A percentile compares a stretch with the other conserved stretches of the same genome.
These are phyloP conservation scores for Pteruthius melanotis DNA, from an alignment of 2,113 vertebrate species.

Conservation along the genomic window DNA sequence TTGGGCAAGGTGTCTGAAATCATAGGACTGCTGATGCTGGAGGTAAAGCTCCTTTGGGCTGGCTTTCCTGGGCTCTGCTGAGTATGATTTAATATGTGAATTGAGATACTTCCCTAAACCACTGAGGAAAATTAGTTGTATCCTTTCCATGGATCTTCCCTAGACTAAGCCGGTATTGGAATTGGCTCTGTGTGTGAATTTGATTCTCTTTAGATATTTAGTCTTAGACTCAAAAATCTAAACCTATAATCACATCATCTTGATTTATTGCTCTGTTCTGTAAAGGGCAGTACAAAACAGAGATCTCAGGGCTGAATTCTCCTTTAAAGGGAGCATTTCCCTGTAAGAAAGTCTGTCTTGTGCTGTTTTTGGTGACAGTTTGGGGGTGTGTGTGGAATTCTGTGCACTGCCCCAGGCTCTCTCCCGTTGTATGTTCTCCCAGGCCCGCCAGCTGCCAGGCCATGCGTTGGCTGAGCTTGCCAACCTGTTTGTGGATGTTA, in stretches of 20 bases:
- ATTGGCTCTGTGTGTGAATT: not conserved
- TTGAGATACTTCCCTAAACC: not conserved
- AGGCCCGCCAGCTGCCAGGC: conserved; percentile 84
- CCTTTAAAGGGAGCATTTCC: not conserved
- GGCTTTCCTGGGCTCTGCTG: not conserved
- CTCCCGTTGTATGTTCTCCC: not conserved
- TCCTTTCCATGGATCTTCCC: not conserved
- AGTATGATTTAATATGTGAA: not conserved
- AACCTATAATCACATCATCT: not conserved
- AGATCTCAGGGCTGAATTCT: not conserved
- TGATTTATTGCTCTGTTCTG: not conserved
- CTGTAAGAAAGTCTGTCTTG: not conserved
- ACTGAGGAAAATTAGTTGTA: not conserved
- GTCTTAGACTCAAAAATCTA: not conserved
- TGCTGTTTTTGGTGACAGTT: not conserved
- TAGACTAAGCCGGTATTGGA: not conserved
- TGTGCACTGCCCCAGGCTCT: not conserved
- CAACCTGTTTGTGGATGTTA: conserved; percentile 81
- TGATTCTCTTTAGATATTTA: not conserved
- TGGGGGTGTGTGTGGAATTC: not conserved
- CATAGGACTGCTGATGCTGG: conserved; percentile 91
- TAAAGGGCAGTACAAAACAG: not conserved
- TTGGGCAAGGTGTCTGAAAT: conserved; percentile 85
- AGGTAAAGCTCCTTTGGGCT: conserved; percentile 73
- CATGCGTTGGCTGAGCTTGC: conserved; percentile 80